Conservation (phyloP, 2,888 invertebrate genomes). For the Druceiella hillmani region DNA sequence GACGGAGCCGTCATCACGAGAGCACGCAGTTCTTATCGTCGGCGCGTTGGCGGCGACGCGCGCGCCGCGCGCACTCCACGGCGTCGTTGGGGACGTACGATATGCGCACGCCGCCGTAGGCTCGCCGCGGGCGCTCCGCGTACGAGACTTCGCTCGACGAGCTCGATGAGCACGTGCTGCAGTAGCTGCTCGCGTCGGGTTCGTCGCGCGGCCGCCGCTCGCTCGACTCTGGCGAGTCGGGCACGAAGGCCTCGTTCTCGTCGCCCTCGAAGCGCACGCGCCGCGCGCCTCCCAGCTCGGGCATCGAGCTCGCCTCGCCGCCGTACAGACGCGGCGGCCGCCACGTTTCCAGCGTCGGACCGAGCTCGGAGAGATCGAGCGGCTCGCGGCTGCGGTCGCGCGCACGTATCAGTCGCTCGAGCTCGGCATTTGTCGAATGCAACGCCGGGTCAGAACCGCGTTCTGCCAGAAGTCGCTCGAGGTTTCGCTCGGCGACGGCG, state of each 20-base stretch:
- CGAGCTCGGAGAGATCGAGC: slow-evolving; percentile 33
- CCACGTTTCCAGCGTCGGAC: slow-evolving; percentile 46
- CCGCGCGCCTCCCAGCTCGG: slow-evolving; percentile 35
- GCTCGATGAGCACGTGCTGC: slow-evolving; percentile 88
- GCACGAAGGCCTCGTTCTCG: slow-evolving; percentile 33
- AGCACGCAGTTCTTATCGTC: slow-evolving; percentile 81
- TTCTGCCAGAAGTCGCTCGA: slow-evolving; percentile 64
- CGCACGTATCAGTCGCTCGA: slow-evolving; percentile 36
- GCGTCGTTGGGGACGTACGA: slow-evolving; percentile 93
- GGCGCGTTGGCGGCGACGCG: slow-evolving; percentile 54
- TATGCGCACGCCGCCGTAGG: slow-evolving; percentile 83
- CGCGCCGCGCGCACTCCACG: slow-evolving; percentile 72
- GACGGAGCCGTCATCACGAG: slow-evolving; percentile 58
- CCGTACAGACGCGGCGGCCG: slow-evolving; percentile 49
- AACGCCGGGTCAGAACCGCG: slow-evolving; percentile 56
- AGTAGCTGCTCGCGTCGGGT: slow-evolving; percentile 69
- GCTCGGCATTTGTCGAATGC: not conserved
- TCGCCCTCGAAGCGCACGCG: slow-evolving; percentile 41
- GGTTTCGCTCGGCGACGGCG: slow-evolving; percentile 47
- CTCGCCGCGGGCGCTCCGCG: slow-evolving; percentile 74
- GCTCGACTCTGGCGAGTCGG: too few relatives aligned
- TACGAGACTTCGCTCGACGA: slow-evolving; percentile 87
- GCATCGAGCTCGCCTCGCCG: slow-evolving; percentile 43
- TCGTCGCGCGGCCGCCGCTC: slow-evolving; percentile 32
- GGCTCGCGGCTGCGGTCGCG: slow-evolving; percentile 38